phyloP scores from a whole-genome alignment of 2,113 vertebrate species.

The Cynoglossus semilaevis region DNA sequence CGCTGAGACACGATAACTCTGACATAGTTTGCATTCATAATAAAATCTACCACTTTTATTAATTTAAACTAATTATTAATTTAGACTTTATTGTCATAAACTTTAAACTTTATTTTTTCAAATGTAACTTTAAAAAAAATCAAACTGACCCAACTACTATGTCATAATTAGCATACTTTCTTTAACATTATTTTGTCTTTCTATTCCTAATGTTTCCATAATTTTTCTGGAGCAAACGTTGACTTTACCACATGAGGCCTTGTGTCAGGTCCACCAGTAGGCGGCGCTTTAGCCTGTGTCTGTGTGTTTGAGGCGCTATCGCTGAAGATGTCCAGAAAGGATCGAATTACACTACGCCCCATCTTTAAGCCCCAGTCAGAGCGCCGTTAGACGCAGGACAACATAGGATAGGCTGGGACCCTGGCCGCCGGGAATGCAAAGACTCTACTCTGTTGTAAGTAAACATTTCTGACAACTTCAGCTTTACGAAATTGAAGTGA shows the following conservation, averaged over 20 bases:
- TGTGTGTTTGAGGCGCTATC: neutral
- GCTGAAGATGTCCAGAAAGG: constrained; percentile 59
- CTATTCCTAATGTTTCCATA: neutral
- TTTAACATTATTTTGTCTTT: neutral
- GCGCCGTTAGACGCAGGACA: constrained; percentile 70
- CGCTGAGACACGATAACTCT: no score
- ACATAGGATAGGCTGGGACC: constrained; percentile 21
- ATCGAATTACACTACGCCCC: constrained; percentile 72
- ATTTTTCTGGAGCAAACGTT: neutral
- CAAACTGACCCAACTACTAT: no score
- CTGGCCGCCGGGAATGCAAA: constrained; percentile 5
- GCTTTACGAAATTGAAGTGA: neutral
- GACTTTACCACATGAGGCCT: constrained; percentile 11
- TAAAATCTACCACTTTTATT: no score
- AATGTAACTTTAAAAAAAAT: no score
- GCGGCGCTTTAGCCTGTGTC: constrained; percentile 61
- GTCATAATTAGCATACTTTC: no score
- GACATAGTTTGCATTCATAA: no score
- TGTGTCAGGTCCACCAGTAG: constrained; percentile 64
- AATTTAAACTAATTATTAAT: no score
- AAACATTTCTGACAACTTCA: neutral
- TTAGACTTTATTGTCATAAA: no score
- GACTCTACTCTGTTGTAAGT: constrained; percentile 61
- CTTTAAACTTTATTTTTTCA: no score
- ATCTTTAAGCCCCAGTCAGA: constrained; percentile 66